These are phyloP conservation scores for Drosophila hamatofila DNA, from an alignment of 2,888 invertebrate species.

Conservation along the genomic window DNA sequence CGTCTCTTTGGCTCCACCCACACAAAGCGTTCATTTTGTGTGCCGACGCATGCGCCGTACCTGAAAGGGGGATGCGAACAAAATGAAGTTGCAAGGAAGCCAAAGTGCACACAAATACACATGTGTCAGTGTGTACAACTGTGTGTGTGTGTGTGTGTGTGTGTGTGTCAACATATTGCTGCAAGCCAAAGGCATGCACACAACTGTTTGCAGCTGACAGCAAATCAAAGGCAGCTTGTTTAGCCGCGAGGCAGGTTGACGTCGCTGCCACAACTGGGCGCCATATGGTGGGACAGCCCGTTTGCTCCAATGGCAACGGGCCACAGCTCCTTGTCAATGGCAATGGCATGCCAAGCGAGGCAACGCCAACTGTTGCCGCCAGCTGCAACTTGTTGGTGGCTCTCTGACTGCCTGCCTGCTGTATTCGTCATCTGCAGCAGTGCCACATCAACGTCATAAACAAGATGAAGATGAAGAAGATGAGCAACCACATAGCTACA, in stretches of 20 bases:
- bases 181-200: constrained; percentile 14
- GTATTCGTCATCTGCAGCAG: constrained; percentile 59
- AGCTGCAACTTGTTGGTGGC: constrained; percentile 74
- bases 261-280: constrained; percentile 36
- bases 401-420: constrained; percentile 13
- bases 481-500: constrained; percentile 26
- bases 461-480: constrained; percentile 28
- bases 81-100: constrained; percentile 74
- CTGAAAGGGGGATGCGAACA: constrained; percentile 68
- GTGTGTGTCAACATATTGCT: constrained; percentile 22
- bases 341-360: constrained; percentile 40
- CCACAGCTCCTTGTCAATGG: constrained; percentile 47
- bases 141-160: not conserved
- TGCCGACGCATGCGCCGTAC: constrained; percentile 61
- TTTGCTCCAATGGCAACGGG: constrained; percentile 71
- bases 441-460: constrained; percentile 70
- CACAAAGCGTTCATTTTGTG: constrained; percentile 72
- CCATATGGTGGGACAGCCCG: constrained; percentile 48
- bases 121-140: not conserved
- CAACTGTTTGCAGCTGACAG: constrained; percentile 55
- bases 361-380: constrained; percentile 69
- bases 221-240: constrained; percentile 60
- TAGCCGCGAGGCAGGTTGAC: constrained; percentile 39
- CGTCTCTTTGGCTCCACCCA: constrained; percentile 71
- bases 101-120: constrained; percentile 21